These are phyloP conservation scores for Oreotragus oreotragus DNA, from an alignment of 2,113 vertebrate genomes.

Conservation along the genomic window DNA sequence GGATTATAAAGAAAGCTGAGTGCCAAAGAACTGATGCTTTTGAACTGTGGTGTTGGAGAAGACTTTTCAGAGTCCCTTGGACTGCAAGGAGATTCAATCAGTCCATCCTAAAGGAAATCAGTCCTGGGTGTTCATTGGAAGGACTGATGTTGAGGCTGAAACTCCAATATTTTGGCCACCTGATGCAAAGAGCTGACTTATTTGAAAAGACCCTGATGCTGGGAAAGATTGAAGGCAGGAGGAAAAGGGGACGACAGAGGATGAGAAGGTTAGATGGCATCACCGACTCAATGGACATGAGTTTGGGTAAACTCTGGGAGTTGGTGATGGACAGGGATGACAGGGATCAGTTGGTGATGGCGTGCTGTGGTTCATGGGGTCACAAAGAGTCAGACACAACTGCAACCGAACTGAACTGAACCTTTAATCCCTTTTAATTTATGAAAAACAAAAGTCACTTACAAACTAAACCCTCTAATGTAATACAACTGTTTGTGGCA, in stretches of 20 bases:
- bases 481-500: not conserved
- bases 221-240: not conserved
- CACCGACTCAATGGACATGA: not conserved
- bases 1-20: not conserved
- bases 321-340: not conserved
- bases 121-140: not conserved
- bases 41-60: not conserved
- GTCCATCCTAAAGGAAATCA: not conserved
- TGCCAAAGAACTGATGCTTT: not conserved
- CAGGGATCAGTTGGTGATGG: not conserved
- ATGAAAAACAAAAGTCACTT: not conserved
- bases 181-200: not conserved
- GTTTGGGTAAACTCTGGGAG: not conserved
- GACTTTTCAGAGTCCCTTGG: not conserved
- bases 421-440: not conserved
- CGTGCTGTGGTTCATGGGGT: accelerated
- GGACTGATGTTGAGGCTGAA: not conserved
- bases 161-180: not conserved
- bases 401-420: not conserved
- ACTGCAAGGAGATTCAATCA: not conserved
- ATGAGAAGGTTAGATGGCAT: not conserved
- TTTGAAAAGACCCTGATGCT: not conserved
- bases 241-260: not conserved
- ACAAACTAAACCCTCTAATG: not conserved
- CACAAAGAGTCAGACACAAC: not conserved